Base-by-base conservation (phyloP, 2,888 invertebrate species). In the Chymomyza procnemis region DNA sequence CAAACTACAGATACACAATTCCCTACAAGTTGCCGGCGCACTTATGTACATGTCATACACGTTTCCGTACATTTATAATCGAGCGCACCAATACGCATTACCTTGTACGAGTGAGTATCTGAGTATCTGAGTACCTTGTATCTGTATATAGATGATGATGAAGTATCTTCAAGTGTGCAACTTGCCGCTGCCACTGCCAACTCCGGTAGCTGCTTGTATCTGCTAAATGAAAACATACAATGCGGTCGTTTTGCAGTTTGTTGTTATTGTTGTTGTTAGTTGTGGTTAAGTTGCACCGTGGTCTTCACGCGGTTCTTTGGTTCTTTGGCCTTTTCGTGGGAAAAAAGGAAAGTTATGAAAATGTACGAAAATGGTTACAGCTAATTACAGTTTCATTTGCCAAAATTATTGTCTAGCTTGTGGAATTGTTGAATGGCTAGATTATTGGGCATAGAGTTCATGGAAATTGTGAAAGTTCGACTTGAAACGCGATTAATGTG, bases 141-240 rank as follows among this genome's bases (percentile, higher is more conserved):
- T 22, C 2, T 22, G 22, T 48, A 14, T 48, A 6, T 54, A 19
- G 6, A 21, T 18, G 22, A 86, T 84, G 87, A 82, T 86, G 87
- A 67, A 84, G 87, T 87, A 74, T 79, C 81, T 81, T 75, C 70
- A 75, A 80, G 80, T 78, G 74, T 69, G 72, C 68, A 78, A 69
- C 41, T 72, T 69, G 68, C 67, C 60, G 74, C 64, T 58, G 73
- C 60, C 63, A 73, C 50, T 41, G 71, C 26, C 56, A 56, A 16
- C 14, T 50, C 74, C 84, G 74, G 80, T 85, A 81, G 80, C 73
- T 64, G 81, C 86, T 81, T 84, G 81, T 81, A 79, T 76, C 84
- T 77, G 81, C 85, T 86, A 82, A 82, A 82, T 82, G 81, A 86
- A 82, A 86, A 86, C 81, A 82, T 84, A 84, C 76, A 78, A 76